Conservation (phyloP, 2,888 invertebrate genomes). For the Amiota mariae region DNA sequence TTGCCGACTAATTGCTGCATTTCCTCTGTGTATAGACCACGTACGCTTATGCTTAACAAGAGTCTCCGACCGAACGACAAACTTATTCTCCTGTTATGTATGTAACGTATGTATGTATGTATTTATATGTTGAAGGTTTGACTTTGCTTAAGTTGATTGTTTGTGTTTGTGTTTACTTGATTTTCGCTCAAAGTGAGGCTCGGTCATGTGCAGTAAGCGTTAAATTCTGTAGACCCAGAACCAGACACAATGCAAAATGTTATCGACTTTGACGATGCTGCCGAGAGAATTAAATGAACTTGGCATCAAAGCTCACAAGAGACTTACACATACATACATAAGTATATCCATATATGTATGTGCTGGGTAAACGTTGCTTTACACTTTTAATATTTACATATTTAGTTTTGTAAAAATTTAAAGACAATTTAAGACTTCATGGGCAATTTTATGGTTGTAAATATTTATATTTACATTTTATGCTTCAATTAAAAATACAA, state of each 20-base stretch:
- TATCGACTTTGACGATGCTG: background rate
- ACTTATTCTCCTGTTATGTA: too few species aligned
- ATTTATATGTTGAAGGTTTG: too few species aligned
- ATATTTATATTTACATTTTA: background rate
- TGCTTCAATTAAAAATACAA: background rate
- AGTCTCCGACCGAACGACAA: background rate
- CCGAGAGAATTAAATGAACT: background rate
- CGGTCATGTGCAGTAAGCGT: slow-evolving; percentile 11
- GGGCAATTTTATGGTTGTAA: background rate
- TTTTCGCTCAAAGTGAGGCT: slow-evolving; percentile 10
- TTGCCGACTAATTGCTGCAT: slow-evolving; percentile 59
- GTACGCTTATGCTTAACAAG: slow-evolving; percentile 7
- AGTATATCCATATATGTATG: too few species aligned
- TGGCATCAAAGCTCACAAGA: background rate
- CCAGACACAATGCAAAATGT: slow-evolving; percentile 13
- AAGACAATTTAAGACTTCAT: background rate
- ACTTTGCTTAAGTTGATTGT: background rate
- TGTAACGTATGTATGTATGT: too few species aligned
- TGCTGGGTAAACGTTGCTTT: too few species aligned
- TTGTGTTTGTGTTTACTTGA: slow-evolving; percentile 15
- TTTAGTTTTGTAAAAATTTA: background rate
- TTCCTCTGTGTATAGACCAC: slow-evolving; percentile 44
- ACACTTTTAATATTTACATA: background rate
- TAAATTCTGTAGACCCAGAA: background rate
- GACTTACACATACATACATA: too few species aligned